Evolutionary conservation across 2,113 vertebrate species (phyloP).

Genomic region (Serinus canaria): DNA sequence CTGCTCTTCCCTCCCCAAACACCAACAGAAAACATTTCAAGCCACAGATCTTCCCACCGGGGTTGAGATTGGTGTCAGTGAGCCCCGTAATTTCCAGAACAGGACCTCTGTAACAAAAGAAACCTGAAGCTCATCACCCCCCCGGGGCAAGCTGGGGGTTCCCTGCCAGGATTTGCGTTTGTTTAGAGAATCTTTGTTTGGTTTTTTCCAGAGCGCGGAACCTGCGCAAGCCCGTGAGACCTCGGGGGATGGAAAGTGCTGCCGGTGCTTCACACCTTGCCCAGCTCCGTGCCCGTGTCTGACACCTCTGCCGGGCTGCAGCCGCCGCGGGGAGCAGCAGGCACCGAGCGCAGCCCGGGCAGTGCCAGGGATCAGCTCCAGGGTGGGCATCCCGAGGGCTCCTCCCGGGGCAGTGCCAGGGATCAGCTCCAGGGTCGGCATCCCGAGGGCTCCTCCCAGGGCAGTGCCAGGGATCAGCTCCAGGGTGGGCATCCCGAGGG

Average conservation of each 20-base stretch:
- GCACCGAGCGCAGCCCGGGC: fast-evolving
- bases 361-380: no score
- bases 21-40: background rate
- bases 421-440: no score
- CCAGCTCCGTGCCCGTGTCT: fast-evolving
- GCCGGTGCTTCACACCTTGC: background rate
- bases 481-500: no score
- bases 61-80: background rate
- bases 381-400: no score
- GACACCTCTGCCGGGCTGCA: background rate
- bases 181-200: background rate
- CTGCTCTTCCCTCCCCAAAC: background rate
- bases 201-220: background rate
- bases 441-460: no score
- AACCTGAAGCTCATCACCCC: background rate
- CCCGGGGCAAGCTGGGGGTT: fast-evolving
- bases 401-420: no score
- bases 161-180: background rate
- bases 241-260: background rate
- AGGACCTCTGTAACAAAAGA: background rate
- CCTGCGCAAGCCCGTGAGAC: fast-evolving
- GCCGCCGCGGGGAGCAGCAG: fast-evolving
- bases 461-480: no score
- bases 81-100: background rate
- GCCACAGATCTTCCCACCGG: background rate